Conservation (phyloP, 2,888 invertebrate species). For the Cinara cedri region DNA sequence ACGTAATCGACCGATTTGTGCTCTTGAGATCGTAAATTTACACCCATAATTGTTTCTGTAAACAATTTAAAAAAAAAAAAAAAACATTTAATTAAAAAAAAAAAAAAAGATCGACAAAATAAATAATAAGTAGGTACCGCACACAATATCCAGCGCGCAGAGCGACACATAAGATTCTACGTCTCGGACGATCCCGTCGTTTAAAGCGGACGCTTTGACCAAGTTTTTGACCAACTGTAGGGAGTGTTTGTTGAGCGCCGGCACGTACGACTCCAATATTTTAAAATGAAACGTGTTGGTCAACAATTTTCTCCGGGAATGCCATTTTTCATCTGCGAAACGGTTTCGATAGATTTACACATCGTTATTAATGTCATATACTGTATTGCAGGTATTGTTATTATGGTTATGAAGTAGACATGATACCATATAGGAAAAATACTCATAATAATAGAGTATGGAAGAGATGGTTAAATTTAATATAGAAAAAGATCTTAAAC, state of each 20-base stretch:
- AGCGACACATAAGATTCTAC: conserved; percentile 21
- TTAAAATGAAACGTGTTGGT: conserved; percentile 76
- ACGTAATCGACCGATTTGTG: conserved; percentile 46
- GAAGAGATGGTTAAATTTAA: no score
- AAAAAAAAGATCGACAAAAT: no score
- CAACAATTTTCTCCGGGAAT: conserved; percentile 69
- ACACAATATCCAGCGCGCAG: conserved; percentile 58
- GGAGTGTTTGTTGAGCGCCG: conserved; percentile 71
- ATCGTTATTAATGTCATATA: no score
- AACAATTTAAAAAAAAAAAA: not conserved
- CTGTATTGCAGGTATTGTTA: no score
- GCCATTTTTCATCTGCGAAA: conserved; percentile 66
- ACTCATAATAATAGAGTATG: no score
- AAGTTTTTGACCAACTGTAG: conserved; percentile 66
- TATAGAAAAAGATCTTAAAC: no score
- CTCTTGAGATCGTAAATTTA: conserved; percentile 39
- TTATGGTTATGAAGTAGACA: no score
- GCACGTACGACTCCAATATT: conserved; percentile 71
- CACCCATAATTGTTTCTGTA: conserved; percentile 55
- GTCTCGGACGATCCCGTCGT: not conserved
- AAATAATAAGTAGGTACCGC: no score
- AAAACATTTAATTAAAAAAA: no score
- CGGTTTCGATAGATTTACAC: no score
- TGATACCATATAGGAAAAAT: no score
- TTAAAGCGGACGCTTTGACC: conserved; percentile 58